Conservation (phyloP, 1,140 invertebrate genomes). For the Papilio helenus region DNA sequence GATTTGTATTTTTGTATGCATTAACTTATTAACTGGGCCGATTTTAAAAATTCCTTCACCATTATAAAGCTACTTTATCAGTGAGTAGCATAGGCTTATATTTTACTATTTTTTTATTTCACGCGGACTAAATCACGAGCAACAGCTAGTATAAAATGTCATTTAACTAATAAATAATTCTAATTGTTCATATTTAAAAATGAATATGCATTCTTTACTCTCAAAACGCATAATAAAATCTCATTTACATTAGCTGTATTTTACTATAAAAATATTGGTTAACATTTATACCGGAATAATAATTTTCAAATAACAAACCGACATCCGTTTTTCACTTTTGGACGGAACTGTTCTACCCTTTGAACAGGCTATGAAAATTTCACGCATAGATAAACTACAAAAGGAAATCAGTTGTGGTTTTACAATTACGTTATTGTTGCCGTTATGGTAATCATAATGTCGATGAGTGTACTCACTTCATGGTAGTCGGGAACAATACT, state of each 20-base stretch:
- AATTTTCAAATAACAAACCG: conserved; percentile 18
- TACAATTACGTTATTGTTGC: conserved; percentile 39
- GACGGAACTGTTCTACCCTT: not conserved
- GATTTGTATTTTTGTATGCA: too few species aligned
- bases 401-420: conserved; percentile 39
- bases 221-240: too few species aligned
- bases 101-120: too few species aligned
- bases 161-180: too few species aligned
- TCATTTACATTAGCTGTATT: not conserved
- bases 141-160: too few species aligned
- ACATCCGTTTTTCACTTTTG: conserved; percentile 21
- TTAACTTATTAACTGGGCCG: too few species aligned
- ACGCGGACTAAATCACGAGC: too few species aligned
- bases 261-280: not conserved
- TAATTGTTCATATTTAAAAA: too few species aligned
- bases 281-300: not conserved
- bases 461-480: conserved; percentile 14
- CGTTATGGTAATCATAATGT: conserved; percentile 35
- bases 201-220: too few species aligned
- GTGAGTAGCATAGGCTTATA: too few species aligned
- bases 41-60: too few species aligned
- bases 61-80: too few species aligned
- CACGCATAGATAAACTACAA: conserved; percentile 37
- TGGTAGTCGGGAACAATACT: not conserved
- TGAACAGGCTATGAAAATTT: conserved; percentile 33